phyloP scores from a whole-genome alignment of 1,140 invertebrate species.

The Drosophila chauvacae region DNA sequence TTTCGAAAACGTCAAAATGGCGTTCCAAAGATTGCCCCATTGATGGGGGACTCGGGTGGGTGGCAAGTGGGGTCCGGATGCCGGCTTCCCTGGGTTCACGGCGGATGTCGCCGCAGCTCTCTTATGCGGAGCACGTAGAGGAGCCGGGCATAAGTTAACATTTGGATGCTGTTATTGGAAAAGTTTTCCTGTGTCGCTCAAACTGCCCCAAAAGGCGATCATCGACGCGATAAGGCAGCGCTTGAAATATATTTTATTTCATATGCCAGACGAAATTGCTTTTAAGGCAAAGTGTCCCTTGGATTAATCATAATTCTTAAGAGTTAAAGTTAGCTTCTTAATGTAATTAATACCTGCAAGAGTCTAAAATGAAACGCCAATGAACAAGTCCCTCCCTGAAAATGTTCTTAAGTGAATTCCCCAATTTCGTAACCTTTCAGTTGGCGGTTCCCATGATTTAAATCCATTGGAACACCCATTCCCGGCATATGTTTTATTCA shows the following conservation, averaged over 20 bases:
- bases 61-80: background rate
- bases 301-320: conserved; percentile 22
- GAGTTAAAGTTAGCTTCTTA: background rate
- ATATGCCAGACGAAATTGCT: conserved; percentile 10
- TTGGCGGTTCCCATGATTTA: conserved; percentile 14
- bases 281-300: conserved; percentile 21
- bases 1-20: conserved; percentile 82
- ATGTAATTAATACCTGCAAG: no score
- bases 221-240: conserved; percentile 63
- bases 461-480: conserved; percentile 22
- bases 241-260: conserved; percentile 57
- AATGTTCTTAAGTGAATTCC: background rate
- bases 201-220: conserved; percentile 79
- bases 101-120: conserved; percentile 29
- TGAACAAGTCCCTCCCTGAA: no score
- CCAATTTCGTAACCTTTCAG: background rate
- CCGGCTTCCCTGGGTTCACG: conserved; percentile 22
- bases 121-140: conserved; percentile 69
- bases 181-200: conserved; percentile 65
- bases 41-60: conserved; percentile 43
- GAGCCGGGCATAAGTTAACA: conserved; percentile 70
- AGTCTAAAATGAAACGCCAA: no score
- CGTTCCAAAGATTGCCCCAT: conserved; percentile 80
- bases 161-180: conserved; percentile 81
- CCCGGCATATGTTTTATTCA: conserved; percentile 47